phyloP scores from a whole-genome alignment of 2,113 vertebrate species.

The Chionis minor region DNA sequence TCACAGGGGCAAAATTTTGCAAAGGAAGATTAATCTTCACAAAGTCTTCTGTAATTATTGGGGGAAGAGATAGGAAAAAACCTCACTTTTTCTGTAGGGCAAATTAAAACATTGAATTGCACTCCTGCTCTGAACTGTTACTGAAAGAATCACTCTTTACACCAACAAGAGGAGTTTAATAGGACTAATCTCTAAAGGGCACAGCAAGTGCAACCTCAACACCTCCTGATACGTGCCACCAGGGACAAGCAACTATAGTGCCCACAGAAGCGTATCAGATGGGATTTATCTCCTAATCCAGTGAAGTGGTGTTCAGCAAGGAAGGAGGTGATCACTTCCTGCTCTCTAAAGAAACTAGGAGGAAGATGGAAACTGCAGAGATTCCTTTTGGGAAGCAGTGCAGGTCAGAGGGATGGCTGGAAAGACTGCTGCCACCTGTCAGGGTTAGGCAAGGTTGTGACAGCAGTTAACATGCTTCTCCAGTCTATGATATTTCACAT shows the following conservation, averaged over 20 bases:
- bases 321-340: neutral
- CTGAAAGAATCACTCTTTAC: neutral
- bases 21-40: neutral
- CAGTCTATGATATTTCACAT: neutral
- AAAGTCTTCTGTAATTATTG: neutral
- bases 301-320: neutral
- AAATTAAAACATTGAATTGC: neutral
- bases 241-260: neutral
- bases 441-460: neutral
- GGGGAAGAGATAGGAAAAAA: fast-evolving
- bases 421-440: neutral
- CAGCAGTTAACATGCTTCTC: neutral
- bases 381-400: neutral
- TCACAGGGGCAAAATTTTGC: neutral
- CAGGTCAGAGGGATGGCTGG: neutral
- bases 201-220: neutral
- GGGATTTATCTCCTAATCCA: neutral
- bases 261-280: fast-evolving
- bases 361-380: neutral
- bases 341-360: neutral
- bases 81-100: neutral
- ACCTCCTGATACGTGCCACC: fast-evolving
- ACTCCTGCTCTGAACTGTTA: neutral
- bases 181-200: neutral
- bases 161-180: neutral